These are phyloP conservation scores for Agelastica alni DNA, from an alignment of 2,888 invertebrate species.

Conservation along the genomic window DNA sequence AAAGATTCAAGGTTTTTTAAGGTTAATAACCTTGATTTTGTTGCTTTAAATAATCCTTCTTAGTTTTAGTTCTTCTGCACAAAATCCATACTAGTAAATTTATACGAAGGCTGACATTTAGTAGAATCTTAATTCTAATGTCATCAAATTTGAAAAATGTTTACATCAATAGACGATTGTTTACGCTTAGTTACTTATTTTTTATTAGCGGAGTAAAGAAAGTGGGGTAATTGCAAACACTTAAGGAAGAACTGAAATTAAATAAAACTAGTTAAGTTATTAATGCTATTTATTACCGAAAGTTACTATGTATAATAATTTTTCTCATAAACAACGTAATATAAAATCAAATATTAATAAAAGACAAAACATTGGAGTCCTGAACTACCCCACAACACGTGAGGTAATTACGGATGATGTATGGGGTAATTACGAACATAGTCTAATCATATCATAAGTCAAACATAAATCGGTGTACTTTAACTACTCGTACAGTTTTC, in stretches of 20 bases:
- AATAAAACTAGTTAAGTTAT: background rate
- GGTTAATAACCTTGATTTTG: background rate
- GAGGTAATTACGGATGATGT: background rate
- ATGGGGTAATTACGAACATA: background rate
- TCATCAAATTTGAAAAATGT: too few relatives aligned
- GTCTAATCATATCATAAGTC: background rate
- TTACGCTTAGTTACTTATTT: too few relatives aligned
- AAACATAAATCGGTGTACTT: background rate
- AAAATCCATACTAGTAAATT: background rate
- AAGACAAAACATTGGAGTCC: background rate
- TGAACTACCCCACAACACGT: background rate
- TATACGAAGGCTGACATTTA: background rate
- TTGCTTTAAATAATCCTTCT: background rate
- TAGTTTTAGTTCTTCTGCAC: background rate
- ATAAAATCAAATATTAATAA: background rate
- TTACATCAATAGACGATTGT: background rate
- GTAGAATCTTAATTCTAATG: background rate
- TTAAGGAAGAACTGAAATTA: background rate
- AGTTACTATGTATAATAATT: background rate
- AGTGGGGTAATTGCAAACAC: background rate
- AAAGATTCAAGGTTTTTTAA: background rate
- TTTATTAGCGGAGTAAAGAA: too few relatives aligned
- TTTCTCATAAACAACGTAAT: background rate
- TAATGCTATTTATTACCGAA: background rate
- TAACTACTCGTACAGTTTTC: slow-evolving; percentile 4